Percentiles rank a stretch among this genome's conserved stretches.
These are phyloP conservation scores for Ernsta delagoae DNA, from an alignment of 2,888 invertebrate genomes.

Conservation along the genomic window DNA sequence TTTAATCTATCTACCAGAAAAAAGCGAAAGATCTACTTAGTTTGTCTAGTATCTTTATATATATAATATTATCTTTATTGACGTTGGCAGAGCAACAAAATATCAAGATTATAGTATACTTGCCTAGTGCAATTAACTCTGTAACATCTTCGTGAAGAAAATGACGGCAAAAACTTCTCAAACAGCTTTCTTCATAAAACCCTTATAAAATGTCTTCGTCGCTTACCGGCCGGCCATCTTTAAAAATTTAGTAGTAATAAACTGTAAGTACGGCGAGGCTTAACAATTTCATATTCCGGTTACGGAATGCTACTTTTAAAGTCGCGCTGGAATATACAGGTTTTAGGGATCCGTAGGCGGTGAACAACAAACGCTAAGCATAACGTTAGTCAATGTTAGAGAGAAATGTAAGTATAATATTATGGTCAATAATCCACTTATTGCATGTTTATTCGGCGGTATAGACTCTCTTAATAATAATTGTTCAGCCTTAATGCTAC, in stretches of 20 bases:
- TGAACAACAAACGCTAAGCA: too few species aligned
- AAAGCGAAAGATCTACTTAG: background rate
- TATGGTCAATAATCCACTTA: too few species aligned
- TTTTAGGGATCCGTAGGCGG: background rate
- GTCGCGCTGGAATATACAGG: background rate
- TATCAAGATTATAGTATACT: conserved; percentile 5
- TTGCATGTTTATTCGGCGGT: too few species aligned
- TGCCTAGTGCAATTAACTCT: conserved; percentile 22
- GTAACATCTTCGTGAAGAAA: conserved; percentile 17
- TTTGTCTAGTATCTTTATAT: background rate
- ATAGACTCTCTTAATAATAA: too few species aligned
- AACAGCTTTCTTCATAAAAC: conserved; percentile 20
- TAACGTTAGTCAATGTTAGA: too few species aligned
- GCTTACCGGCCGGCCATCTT: conserved; percentile 19
- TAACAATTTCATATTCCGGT: conserved; percentile 17
- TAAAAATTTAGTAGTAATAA: conserved; percentile 22
- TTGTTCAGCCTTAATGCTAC: too few species aligned
- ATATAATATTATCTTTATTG: background rate
- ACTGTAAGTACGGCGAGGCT: background rate
- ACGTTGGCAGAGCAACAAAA: background rate
- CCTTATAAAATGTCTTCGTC: conserved; percentile 22
- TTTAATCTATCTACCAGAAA: background rate
- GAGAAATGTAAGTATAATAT: too few species aligned
- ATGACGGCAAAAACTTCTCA: conserved; percentile 24
- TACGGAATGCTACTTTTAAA: background rate